Evolutionary conservation across 37 sponge, comb jelly and placozoan genomes (phyloP).

Genomic region (Aplysina aerophoba): DNA sequence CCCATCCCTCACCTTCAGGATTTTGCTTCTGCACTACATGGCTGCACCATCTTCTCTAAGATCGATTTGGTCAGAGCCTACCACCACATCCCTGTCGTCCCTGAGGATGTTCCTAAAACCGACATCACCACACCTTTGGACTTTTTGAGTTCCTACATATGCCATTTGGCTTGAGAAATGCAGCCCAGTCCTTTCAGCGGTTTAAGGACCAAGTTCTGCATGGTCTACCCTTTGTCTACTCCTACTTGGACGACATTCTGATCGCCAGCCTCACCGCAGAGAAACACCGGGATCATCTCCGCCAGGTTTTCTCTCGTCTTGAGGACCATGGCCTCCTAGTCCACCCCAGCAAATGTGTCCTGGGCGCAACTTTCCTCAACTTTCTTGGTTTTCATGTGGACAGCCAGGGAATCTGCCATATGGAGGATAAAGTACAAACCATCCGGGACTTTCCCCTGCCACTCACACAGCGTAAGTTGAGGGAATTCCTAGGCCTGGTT

Average conservation of each 20-base stretch:
- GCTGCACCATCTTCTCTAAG: conserved; percentile 32
- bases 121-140: not conserved
- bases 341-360: not conserved
- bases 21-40: conserved; percentile 17
- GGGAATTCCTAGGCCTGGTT: not conserved
- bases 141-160: conserved; percentile 17
- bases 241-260: conserved; percentile 52
- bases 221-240: conserved; percentile 43
- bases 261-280: conserved; percentile 32
- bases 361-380: not conserved
- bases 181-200: conserved; percentile 26
- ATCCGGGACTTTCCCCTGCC: not conserved
- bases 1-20: conserved; percentile 40
- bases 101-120: not conserved
- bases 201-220: conserved; percentile 51
- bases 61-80: conserved; percentile 34
- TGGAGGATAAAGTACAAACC: not conserved
- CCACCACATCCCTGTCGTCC: conserved; percentile 49
- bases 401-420: not conserved
- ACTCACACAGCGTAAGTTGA: not conserved
- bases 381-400: not conserved
- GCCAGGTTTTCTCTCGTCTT: not conserved
- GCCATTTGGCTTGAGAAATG: not conserved
- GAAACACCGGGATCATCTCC: conserved; percentile 44
- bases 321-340: not conserved